A percentile compares a stretch with the other conserved stretches of the same genome.
These are phyloP conservation scores for Enteromius fasciolatus DNA, from an alignment of 2,797 vertebrate genomes.

Conservation along the genomic window DNA sequence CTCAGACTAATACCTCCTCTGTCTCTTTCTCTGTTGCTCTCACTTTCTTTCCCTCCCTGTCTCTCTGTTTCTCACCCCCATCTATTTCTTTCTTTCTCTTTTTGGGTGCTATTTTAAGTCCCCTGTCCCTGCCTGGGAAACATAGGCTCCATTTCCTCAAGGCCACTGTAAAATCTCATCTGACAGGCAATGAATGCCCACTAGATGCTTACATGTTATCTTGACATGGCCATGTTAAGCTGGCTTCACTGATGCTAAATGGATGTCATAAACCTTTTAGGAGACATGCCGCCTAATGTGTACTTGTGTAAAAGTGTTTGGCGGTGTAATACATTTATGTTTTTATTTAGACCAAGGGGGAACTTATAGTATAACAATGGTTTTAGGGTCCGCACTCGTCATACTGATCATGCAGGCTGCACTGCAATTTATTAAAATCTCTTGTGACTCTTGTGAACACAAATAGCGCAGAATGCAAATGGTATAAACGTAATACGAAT, in stretches of 20 bases:
- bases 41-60: slow-evolving; percentile 18
- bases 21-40: slow-evolving; percentile 39
- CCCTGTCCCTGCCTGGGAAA: slow-evolving; percentile 75
- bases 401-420: slow-evolving; percentile 28
- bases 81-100: slow-evolving; percentile 56
- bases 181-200: slow-evolving; percentile 85
- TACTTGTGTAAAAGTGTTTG: slow-evolving; percentile 76
- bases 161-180: slow-evolving; percentile 82
- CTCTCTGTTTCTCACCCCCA: slow-evolving; percentile 39
- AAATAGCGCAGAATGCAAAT: background rate
- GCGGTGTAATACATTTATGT: slow-evolving; percentile 76
- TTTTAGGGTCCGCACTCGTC: slow-evolving; percentile 24
- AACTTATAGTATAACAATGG: slow-evolving; percentile 63
- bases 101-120: slow-evolving; percentile 72
- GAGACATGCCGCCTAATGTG: slow-evolving; percentile 75
- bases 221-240: slow-evolving; percentile 84
- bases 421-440: slow-evolving; percentile 21
- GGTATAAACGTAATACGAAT: background rate
- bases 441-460: background rate
- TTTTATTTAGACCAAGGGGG: slow-evolving; percentile 63
- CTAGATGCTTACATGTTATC: slow-evolving; percentile 83
- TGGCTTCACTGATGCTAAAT: slow-evolving; percentile 79
- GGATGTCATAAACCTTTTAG: slow-evolving; percentile 83
- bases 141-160: slow-evolving; percentile 74
- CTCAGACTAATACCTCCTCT: slow-evolving; percentile 45